These are phyloP conservation scores for Eupithecia inturbata DNA, from an alignment of 2,888 invertebrate species.

Conservation along the genomic window DNA sequence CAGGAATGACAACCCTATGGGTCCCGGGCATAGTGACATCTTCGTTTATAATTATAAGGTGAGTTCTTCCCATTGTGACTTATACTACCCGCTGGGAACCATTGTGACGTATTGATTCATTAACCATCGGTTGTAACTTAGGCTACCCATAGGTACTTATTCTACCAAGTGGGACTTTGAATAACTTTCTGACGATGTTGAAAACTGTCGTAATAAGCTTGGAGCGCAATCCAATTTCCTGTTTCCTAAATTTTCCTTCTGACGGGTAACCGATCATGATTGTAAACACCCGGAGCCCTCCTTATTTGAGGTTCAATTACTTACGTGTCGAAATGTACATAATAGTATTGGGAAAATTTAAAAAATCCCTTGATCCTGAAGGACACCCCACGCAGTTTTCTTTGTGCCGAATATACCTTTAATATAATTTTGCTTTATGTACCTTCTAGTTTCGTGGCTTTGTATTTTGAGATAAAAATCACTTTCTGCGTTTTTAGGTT, in stretches of 20 bases:
- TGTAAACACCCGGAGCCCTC: conserved; percentile 36
- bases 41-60: conserved; percentile 97
- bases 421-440: conserved; percentile 49
- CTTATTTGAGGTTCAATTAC: conserved; percentile 57
- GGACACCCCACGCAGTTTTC: conserved; percentile 39
- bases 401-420: conserved; percentile 55
- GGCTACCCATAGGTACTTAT: neutral
- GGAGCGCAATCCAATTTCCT: neutral
- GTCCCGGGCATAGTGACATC: conserved; percentile 93
- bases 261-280: neutral
- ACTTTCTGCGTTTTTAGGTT: neutral
- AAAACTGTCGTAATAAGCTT: neutral
- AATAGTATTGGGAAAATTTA: conserved; percentile 51
- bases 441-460: conserved; percentile 39
- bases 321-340: conserved; percentile 54
- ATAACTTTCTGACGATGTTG: neutral
- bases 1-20: conserved; percentile 96
- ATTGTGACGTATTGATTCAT: no score
- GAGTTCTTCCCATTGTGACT: conserved; percentile 40
- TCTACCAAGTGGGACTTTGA: neutral
- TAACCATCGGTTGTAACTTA: neutral
- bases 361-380: conserved; percentile 56
- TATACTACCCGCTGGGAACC: neutral
- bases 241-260: neutral
- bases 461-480: conserved; percentile 2